phyloP scores from a whole-genome alignment of 2,113 vertebrate species.

The Mustelus asterias region DNA sequence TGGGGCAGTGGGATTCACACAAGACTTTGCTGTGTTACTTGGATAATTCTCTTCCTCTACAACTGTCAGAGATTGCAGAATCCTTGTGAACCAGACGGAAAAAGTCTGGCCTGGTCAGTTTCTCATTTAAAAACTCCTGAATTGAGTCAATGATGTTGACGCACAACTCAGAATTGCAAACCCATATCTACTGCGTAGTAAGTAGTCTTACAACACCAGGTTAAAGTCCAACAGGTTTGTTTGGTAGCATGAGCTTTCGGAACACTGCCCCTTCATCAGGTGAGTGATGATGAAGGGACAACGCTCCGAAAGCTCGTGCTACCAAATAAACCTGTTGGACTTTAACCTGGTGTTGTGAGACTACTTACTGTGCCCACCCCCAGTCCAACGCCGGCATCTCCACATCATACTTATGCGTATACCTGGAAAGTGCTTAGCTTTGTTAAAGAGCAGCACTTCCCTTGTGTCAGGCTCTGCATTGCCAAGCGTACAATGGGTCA shows the following conservation, averaged over 20 bases:
- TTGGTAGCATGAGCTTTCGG: no score
- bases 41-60: not conserved
- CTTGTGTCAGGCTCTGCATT: not conserved
- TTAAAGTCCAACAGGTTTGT: no score
- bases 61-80: not conserved
- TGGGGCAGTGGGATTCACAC: not conserved
- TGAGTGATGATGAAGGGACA: no score
- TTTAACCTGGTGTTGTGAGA: no score
- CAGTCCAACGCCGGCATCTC: no score
- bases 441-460: not conserved
- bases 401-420: not conserved
- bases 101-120: not conserved
- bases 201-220: no score
- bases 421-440: not conserved
- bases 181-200: no score
- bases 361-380: no score
- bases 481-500: not conserved
- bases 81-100: not conserved
- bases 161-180: not conserved
- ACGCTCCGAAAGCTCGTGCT: no score
- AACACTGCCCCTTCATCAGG: no score
- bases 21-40: not conserved
- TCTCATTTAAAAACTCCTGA: not conserved
- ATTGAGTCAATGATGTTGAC: not conserved
- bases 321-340: no score